These are phyloP conservation scores for Lagopus leucura DNA, from an alignment of 2,113 vertebrate species.

Conservation along the genomic window DNA sequence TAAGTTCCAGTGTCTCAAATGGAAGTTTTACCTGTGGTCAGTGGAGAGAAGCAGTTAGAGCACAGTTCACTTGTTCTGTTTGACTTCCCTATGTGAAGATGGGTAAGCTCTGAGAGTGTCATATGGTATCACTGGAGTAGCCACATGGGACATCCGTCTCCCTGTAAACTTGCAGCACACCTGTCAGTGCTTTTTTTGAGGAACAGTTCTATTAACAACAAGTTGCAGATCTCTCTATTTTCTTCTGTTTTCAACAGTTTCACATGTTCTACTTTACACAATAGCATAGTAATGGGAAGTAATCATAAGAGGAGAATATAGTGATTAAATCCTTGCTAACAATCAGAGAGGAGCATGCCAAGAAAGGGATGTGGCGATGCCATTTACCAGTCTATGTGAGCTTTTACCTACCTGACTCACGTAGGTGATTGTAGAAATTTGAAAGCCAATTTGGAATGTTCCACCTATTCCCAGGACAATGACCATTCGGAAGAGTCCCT, in stretches of 20 bases:
- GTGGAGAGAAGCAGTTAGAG: not conserved
- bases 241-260: not conserved
- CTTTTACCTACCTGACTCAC: constrained; percentile 79
- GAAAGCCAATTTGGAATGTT: constrained; percentile 84
- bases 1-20: not conserved
- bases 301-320: not conserved
- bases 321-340: not conserved
- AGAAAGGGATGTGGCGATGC: not conserved
- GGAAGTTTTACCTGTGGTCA: not conserved
- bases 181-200: not conserved
- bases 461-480: constrained; percentile 82
- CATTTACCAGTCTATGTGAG: accelerated
- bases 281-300: not conserved
- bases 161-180: no score
- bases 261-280: not conserved
- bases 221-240: not conserved
- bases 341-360: not conserved
- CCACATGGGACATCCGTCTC: no score
- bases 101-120: not conserved
- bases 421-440: constrained; percentile 81
- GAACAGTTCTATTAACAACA: not conserved
- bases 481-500: constrained; percentile 54
- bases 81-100: not conserved
- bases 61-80: not conserved
- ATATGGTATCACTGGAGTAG: not conserved